These are phyloP conservation scores for Trissolcus japonicus DNA, from an alignment of 2,888 invertebrate genomes.

Conservation along the genomic window DNA sequence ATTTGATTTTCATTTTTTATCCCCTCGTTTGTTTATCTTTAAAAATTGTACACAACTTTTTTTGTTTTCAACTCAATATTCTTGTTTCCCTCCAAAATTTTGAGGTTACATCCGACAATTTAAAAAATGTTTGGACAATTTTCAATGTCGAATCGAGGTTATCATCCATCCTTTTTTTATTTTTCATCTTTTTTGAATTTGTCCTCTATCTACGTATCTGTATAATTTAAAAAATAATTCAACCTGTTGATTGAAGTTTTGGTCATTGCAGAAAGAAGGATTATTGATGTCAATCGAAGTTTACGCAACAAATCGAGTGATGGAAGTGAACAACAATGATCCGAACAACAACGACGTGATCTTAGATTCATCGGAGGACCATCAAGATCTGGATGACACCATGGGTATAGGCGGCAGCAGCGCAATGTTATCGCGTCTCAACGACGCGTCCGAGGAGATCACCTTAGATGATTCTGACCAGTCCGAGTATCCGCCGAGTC, in stretches of 20 bases:
- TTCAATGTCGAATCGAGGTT: too few species aligned
- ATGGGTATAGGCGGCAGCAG: conserved; percentile 5
- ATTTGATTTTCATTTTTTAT: too few species aligned
- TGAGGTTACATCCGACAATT: too few species aligned
- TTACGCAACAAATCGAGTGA: background rate
- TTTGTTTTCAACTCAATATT: too few species aligned
- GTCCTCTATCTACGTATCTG: too few species aligned
- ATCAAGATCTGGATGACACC: conserved; percentile 3
- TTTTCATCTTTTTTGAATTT: too few species aligned
- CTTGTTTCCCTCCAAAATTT: too few species aligned
- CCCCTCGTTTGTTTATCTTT: too few species aligned
- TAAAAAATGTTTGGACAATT: too few species aligned
- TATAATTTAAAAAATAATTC: too few species aligned
- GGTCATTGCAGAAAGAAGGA: background rate
- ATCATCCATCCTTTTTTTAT: too few species aligned
- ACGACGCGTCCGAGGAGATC: background rate
- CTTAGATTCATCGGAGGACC: conserved; percentile 8
- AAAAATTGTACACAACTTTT: too few species aligned
- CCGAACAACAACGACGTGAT: conserved; percentile 49
- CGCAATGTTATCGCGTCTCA: background rate
- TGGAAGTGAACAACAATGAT: conserved; percentile 54
- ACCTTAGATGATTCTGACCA: background rate
- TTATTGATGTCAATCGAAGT: background rate
- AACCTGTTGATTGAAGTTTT: background rate
- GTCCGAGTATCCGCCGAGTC: background rate